These are phyloP conservation scores for Leptopilina myrica DNA, from an alignment of 2,888 invertebrate genomes.

Conservation along the genomic window DNA sequence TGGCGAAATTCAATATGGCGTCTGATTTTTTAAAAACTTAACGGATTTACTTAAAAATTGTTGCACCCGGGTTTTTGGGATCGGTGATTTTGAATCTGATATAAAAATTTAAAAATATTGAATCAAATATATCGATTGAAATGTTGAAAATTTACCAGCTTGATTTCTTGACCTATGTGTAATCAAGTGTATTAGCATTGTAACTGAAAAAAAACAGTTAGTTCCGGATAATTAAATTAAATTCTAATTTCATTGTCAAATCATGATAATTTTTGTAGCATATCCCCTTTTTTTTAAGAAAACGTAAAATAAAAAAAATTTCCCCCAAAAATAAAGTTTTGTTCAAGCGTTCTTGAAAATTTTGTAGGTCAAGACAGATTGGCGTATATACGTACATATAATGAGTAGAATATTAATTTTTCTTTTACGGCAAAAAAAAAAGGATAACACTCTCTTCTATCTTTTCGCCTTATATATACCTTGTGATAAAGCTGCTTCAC, in stretches of 20 bases:
- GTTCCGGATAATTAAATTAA: too few relatives aligned
- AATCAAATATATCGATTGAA: too few relatives aligned
- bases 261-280: not conserved
- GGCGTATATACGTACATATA: not conserved
- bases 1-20: too few relatives aligned
- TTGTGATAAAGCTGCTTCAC: slow-evolving; percentile 1
- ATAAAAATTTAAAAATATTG: too few relatives aligned
- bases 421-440: not conserved
- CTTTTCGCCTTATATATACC: not conserved
- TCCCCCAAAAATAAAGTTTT: not conserved
- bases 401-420: slow-evolving; percentile 29
- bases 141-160: too few relatives aligned
- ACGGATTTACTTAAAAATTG: too few relatives aligned
- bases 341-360: not conserved
- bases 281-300: not conserved
- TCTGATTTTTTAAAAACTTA: too few relatives aligned
- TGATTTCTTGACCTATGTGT: too few relatives aligned
- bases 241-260: not conserved
- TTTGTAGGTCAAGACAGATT: not conserved
- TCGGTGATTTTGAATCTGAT: too few relatives aligned
- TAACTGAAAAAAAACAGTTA: too few relatives aligned
- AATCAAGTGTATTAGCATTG: too few relatives aligned
- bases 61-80: too few relatives aligned
- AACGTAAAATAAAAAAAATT: not conserved
- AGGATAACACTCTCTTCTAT: not conserved